Base-by-base conservation (phyloP, 2,888 invertebrate species). In the Ptycholaimellus sp. region DNA sequence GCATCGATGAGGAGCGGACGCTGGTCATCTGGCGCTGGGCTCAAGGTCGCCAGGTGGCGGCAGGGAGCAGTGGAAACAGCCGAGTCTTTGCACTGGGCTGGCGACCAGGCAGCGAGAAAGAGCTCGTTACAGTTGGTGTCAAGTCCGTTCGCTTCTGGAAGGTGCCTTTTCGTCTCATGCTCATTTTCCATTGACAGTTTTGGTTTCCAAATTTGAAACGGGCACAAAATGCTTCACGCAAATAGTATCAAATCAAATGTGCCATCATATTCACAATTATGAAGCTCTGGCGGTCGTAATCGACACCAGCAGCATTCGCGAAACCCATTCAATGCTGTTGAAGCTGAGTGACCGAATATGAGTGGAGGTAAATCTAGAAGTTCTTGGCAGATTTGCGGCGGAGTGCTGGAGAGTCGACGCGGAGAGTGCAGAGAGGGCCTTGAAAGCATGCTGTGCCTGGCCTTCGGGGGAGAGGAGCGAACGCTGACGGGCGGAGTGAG, bases 21-120 rank as follows among this genome's bases (percentile, higher is more conserved):
- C 54, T 63, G 30, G 59, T 60, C 16, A 52, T 64, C 3, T 63
- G 63, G 63, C 59, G 63, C 47, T 63, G 63, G 63, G 55, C 52
- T 33, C 61, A 58, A 41, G 63, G 34, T 34, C 16, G 29, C n/a
- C 13, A 13, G 25, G 7, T 25, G 6, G 6, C 13, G 25, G 25
- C 6, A 25, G 6, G 6, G 25, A 9, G 7, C 25, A 25, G 31
- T 6, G 31, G 31, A 17, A 16, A 31, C 18, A 5, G 18, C 11
- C 4, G 7, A 17, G 13, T 31, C 7, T 31, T 16, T 17, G 31
- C 16, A 11, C 18, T 19, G 4, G 11, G 20, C 4, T 31, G 16
- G 5, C 16, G 31, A 19, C 31, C 31, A 16, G 31, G 18, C 20
- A 18, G 18, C 16, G 31, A 31, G 18, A 19, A 13, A 41, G 53